phyloP scores from a whole-genome alignment of 2,797 vertebrate genomes.

The Eurystomus glaucurus region DNA sequence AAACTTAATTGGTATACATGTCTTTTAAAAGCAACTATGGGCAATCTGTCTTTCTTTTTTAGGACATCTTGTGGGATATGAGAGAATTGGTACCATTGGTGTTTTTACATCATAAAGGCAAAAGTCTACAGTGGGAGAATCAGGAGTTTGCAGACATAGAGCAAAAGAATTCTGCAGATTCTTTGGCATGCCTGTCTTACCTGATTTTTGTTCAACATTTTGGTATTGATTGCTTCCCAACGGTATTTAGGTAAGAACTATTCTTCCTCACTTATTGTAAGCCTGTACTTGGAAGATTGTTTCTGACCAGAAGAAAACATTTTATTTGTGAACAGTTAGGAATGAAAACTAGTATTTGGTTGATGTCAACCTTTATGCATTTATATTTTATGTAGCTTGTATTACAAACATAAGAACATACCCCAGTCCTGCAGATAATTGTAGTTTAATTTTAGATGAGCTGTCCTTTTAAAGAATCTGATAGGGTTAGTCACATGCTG shows the following conservation, averaged over 20 bases:
- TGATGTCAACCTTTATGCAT: background rate
- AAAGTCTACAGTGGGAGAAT: constrained; percentile 67
- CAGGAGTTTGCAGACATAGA: constrained; percentile 78
- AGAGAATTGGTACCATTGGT: constrained; percentile 78
- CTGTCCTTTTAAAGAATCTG: background rate
- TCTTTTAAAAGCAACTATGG: background rate
- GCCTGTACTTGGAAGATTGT: background rate
- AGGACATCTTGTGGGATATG: constrained; percentile 81
- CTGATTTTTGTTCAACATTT: constrained; percentile 94
- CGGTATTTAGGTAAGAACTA: constrained; percentile 90
- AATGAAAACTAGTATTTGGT: background rate
- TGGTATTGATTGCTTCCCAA: constrained; percentile 87
- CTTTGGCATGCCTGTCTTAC: constrained; percentile 92
- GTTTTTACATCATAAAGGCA: constrained; percentile 69
- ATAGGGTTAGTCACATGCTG: background rate
- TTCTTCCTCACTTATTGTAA: rapidly evolving
- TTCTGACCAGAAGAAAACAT: background rate
- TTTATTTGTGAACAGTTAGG: background rate
- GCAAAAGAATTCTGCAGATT: constrained; percentile 82
- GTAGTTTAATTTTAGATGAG: background rate
- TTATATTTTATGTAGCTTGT: background rate
- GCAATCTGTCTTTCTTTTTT: background rate
- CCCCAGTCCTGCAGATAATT: background rate
- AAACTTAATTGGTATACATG: background rate
- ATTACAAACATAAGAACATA: background rate